phyloP scores from a whole-genome alignment of 2,113 vertebrate species.

The Nestor notabilis region DNA sequence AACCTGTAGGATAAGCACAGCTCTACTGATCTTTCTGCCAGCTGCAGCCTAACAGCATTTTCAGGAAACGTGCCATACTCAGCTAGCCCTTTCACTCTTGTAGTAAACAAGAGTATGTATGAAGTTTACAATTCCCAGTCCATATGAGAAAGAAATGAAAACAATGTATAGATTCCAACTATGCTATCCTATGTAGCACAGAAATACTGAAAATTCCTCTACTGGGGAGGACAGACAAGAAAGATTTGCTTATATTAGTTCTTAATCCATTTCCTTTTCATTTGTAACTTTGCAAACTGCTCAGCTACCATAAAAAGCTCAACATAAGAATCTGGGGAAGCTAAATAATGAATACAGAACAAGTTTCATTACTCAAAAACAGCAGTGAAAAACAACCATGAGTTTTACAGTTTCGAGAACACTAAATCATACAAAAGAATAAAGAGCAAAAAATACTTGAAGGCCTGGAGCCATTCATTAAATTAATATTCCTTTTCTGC shows the following conservation, averaged over 20 bases:
- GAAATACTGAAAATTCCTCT: background rate
- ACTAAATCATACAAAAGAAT: background rate
- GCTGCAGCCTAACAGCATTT: background rate
- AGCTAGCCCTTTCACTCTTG: background rate
- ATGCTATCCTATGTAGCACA: background rate
- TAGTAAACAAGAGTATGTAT: background rate
- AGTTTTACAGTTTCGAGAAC: background rate
- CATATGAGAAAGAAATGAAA: background rate
- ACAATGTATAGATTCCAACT: background rate
- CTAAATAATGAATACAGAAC: background rate
- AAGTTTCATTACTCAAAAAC: background rate
- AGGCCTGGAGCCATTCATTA: background rate
- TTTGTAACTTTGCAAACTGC: constrained; percentile 10
- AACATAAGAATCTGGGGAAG: background rate
- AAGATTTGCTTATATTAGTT: background rate
- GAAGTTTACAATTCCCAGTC: background rate
- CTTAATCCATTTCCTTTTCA: background rate
- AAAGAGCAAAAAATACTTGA: background rate
- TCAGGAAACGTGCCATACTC: background rate
- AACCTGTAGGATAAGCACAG: background rate
- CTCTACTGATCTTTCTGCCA: background rate
- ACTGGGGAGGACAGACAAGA: background rate
- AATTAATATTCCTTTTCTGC: background rate
- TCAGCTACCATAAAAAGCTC: background rate
- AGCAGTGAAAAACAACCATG: background rate